Conservation (phyloP, 2,797 vertebrate genomes). For the Sarcoramphus papa region DNA sequence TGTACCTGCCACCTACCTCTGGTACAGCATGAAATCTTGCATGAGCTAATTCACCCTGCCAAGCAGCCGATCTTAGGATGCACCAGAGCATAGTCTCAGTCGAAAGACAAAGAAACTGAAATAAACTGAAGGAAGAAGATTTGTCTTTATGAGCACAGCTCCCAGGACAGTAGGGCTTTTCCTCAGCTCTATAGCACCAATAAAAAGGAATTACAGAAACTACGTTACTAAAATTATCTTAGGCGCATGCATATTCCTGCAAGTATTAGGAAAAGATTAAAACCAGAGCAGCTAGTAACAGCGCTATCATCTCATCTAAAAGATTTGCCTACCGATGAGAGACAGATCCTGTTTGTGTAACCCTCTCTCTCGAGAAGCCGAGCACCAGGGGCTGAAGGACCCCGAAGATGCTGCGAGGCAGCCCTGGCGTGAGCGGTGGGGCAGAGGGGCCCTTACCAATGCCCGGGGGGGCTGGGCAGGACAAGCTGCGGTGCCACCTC, state of each 20-base stretch:
- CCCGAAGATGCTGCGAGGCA: accelerated
- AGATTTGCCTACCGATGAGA: not conserved
- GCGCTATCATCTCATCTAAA: not conserved
- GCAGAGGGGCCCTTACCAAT: not conserved
- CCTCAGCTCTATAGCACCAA: not conserved
- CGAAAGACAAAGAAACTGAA: not conserved
- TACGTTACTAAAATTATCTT: not conserved
- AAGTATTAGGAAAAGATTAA: not conserved
- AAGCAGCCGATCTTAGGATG: not conserved
- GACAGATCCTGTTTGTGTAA: not conserved
- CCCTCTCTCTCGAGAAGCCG: accelerated
- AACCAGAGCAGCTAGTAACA: not conserved
- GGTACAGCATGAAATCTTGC: accelerated
- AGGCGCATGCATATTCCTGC: not conserved
- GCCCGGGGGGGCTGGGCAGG: not conserved
- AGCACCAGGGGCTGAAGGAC: not conserved
- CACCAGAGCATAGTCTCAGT: not conserved
- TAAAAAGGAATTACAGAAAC: not conserved
- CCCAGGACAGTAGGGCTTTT: not conserved
- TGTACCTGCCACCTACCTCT: not conserved
- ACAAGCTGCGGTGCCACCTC: not conserved
- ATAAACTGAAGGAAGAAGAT: not conserved
- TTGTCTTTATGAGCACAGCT: not conserved
- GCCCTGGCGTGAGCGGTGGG: accelerated
- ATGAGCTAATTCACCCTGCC: not conserved